Evolutionary conservation across 1,140 invertebrate genomes (phyloP), one percentile per base, ranked within the genome.

Genomic region (Rhizoglyphus robini): DNA sequence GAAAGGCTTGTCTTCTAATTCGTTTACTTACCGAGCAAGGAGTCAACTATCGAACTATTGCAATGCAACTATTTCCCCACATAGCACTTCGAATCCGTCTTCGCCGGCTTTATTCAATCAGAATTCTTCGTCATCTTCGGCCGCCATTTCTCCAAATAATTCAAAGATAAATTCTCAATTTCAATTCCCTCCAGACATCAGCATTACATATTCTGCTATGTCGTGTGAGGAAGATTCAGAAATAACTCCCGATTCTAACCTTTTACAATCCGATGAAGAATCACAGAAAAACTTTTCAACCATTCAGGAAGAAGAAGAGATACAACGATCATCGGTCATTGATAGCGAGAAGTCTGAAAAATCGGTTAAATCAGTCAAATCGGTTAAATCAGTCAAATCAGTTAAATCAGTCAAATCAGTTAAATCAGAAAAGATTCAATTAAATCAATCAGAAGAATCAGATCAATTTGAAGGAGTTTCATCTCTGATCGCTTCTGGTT

Each of bases 71-170:
- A 13, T 74, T 74, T 48, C 72, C 72, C 65, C 3, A 95, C 92
- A 48, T 95, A 90, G 74, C 95, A 94, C 90, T 75, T 95, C 91
- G 67, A 91, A 91, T 65, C 91, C 91, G 68, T 94, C 90, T 70
- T 94, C 90, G 78, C 92, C 92, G 63, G 90, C 90, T 81, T 89
- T 54, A 79, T 32, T 60, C 25, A 59, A 59, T 38, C 85, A 70
- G 74, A 76, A 51, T 13, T 81, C 81, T 67, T 81, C 80, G 72
- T 76, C 78, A 70, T 75, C 79, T 69, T 51, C 63, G 29, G 18
- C 63, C 23, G 30, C 32, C 29, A 51, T 64, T 13, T 64, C 41
- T 5, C 63, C 63, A 13, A 48, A 41, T 23, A 41, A 15, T 11
- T 11, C 36, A 20, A 20, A n/a, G 32, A 11, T 4, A 5, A 82